Base-by-base conservation (phyloP, 1,140 invertebrate species). In the Conopomorpha cramerella region DNA sequence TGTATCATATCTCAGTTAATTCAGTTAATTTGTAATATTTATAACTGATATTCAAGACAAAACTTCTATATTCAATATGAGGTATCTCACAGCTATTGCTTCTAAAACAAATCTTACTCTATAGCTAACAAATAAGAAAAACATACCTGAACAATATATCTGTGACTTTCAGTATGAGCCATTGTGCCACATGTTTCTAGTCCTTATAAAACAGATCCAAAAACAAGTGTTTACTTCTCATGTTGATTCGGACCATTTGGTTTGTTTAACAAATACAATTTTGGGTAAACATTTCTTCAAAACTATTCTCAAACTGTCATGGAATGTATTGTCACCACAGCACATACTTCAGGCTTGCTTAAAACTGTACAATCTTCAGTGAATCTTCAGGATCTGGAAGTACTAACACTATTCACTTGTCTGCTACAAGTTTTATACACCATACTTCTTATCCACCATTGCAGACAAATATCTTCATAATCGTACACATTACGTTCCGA, bases 71-170 rank as follows among this genome's bases (percentile, higher is more conserved):
- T n/a, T n/a, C n/a, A n/a, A n/a, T n/a, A n/a, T n/a, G n/a, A n/a
- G n/a, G n/a, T n/a, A n/a, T n/a, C n/a, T n/a, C n/a, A n/a, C n/a
- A n/a, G n/a, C n/a, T 16, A 31, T 13, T 34, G 32, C 18, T 34
- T 16, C 25, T 25, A 14, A 13, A 34, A 19, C 32, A 34, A 23
- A 17, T 19, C 25, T 17, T 34, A 13, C 25, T 19, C 15, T 18
- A 14, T 35, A 35, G 34, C 25, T 25, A 27, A 25, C n/a, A 28
- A 13, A 35, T 36, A 18, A 10, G 18, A 25, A 34, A 12, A 14
- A 67, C 60, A 50, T 42, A 78, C 77, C 77, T 79, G 77, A 49
- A 83, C 80, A 64, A 83, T 83, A 53, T 81, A 81, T 56, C 81
- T 71, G 59, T 79, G 77, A 68, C 77, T 80, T 49, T 78, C 74